Percentiles rank a stretch among this genome's conserved stretches.
Evolutionary conservation across 2,888 invertebrate genomes (phyloP).

Genomic region (Torymus auratus): DNA sequence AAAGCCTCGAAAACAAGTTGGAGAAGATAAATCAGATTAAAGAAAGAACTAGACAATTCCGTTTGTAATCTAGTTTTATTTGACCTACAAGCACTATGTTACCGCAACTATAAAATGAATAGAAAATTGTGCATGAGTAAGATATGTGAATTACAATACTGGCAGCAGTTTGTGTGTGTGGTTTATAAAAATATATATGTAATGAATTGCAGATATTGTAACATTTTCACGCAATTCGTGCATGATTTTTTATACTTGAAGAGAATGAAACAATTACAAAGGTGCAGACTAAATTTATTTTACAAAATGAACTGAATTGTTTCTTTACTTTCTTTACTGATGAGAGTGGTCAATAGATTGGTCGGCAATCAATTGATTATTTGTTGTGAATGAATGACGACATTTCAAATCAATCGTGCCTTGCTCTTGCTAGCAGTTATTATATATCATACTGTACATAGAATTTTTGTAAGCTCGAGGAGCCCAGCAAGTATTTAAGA

Average conservation of each 20-base stretch:
- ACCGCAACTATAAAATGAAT: conserved; percentile 25
- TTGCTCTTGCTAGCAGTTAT: conserved; percentile 67
- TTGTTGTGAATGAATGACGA: conserved; percentile 58
- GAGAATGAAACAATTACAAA: conserved; percentile 13
- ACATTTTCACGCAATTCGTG: conserved; percentile 20
- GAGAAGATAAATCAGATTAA: conserved; percentile 8
- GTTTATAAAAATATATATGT: background rate
- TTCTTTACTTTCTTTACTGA: conserved; percentile 41
- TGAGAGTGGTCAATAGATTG: conserved; percentile 30
- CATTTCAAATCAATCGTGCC: conserved; percentile 68
- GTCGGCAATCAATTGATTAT: conserved; percentile 43
- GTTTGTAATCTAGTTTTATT: conserved; percentile 47
- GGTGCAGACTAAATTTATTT: conserved; percentile 45
- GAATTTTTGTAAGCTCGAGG: conserved; percentile 57
- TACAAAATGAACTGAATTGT: conserved; percentile 45
- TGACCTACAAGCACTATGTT: conserved; percentile 12
- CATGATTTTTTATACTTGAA: conserved; percentile 45
- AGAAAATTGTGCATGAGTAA: conserved; percentile 39
- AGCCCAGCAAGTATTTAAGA: conserved; percentile 53
- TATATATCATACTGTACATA: conserved; percentile 59
- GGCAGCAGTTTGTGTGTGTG: background rate
- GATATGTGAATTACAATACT: background rate
- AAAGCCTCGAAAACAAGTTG: conserved; percentile 24
- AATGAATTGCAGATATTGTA: too few species aligned
- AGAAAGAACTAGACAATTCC: conserved; percentile 18